Conservation (phyloP, 2,888 invertebrate genomes). For the Drosophila phalerata region DNA sequence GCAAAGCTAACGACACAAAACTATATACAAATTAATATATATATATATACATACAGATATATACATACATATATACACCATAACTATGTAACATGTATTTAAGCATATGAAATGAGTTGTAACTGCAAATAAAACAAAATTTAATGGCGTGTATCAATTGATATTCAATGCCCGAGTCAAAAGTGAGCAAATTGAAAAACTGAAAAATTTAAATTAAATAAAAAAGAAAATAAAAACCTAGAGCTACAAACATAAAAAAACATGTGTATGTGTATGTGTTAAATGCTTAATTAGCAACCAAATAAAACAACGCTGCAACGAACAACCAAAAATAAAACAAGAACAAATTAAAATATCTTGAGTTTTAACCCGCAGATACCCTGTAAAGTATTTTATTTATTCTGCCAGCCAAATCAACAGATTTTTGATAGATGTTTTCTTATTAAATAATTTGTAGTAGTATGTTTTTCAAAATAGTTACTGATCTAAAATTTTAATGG, state of each 20-base stretch:
- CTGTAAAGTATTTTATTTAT: background rate
- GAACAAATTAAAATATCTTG: background rate
- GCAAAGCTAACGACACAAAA: slow-evolving; percentile 53
- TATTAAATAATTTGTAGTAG: too few species aligned
- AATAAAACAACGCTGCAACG: slow-evolving; percentile 59
- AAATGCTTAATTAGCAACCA: slow-evolving; percentile 71
- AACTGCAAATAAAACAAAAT: slow-evolving; percentile 51
- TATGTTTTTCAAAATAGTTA: too few species aligned
- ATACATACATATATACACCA: slow-evolving; percentile 53
- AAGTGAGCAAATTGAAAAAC: slow-evolving; percentile 18
- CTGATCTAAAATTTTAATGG: too few species aligned
- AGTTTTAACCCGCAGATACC: slow-evolving; percentile 13
- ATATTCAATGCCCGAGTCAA: slow-evolving; percentile 10
- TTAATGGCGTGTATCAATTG: slow-evolving; percentile 27
- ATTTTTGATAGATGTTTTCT: too few species aligned
- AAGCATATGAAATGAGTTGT: slow-evolving; percentile 74
- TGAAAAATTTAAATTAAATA: slow-evolving; percentile 2
- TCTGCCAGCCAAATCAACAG: too few species aligned
- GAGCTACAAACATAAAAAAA: slow-evolving; percentile 28
- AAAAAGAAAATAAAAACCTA: slow-evolving; percentile 25
- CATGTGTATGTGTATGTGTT: slow-evolving; percentile 46
- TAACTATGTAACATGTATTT: slow-evolving; percentile 75
- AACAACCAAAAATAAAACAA: slow-evolving; percentile 34
- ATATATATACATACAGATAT: slow-evolving; percentile 36
- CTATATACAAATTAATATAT: slow-evolving; percentile 36